A percentile compares a stretch with the other conserved stretches of the same genome.
phyloP scores from a whole-genome alignment of 2,113 vertebrate genomes.

The Cinclus mexicanus region DNA sequence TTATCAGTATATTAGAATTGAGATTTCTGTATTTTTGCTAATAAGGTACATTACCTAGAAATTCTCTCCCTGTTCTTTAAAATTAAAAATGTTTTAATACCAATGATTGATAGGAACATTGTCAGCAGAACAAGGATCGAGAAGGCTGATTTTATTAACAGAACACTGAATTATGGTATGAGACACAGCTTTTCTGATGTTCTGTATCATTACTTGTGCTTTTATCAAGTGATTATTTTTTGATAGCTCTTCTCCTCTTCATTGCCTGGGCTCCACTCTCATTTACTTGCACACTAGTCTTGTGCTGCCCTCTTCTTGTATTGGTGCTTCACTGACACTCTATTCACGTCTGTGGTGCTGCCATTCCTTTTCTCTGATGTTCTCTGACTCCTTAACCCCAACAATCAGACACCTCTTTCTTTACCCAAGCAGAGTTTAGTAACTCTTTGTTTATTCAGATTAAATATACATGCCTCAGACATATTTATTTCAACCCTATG shows the following conservation, averaged over 20 bases:
- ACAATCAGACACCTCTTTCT: background rate
- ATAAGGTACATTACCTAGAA: background rate
- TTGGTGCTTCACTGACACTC: background rate
- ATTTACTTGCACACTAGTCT: background rate
- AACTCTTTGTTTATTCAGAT: background rate
- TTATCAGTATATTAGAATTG: background rate
- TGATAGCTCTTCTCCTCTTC: background rate
- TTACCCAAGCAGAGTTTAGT: background rate
- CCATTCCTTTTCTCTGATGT: background rate
- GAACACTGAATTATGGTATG: background rate
- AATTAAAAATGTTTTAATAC: background rate
- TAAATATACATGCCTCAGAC: background rate
- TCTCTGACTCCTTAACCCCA: background rate
- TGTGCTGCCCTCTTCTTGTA: background rate
- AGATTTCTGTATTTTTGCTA: background rate
- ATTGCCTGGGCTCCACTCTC: background rate
- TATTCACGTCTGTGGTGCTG: background rate
- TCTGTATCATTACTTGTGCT: background rate
- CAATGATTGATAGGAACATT: background rate
- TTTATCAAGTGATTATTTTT: background rate
- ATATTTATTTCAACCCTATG: background rate
- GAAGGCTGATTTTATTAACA: background rate
- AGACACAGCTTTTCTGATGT: background rate
- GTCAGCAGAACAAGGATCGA: background rate
- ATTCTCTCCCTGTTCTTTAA: background rate